These are phyloP conservation scores for Rhagoletis zephyria DNA, from an alignment of 1,140 invertebrate species.

Conservation along the genomic window DNA sequence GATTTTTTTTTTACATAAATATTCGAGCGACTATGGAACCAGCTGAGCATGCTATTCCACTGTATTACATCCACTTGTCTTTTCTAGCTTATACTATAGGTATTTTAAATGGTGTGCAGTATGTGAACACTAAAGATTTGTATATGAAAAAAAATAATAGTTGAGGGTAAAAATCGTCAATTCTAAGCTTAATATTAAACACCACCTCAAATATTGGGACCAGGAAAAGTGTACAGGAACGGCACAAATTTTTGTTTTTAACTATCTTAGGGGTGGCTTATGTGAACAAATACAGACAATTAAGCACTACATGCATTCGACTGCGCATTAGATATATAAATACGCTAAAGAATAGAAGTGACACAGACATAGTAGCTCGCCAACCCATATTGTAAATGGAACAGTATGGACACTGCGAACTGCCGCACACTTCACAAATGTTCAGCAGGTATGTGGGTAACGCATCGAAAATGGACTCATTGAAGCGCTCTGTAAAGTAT, in stretches of 20 bases:
- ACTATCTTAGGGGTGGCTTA: background rate
- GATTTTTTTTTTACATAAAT: background rate
- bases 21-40: background rate
- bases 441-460: slow-evolving; percentile 90
- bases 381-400: slow-evolving; percentile 86
- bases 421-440: slow-evolving; percentile 98
- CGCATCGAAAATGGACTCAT: slow-evolving; percentile 93
- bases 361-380: slow-evolving; percentile 67
- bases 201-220: background rate
- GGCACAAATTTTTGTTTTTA: background rate
- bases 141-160: background rate
- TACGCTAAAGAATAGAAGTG: slow-evolving; percentile 69
- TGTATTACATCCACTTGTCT: background rate
- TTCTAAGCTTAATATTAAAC: slow-evolving; percentile 4
- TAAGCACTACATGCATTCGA: slow-evolving; percentile 67
- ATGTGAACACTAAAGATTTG: slow-evolving; percentile 1
- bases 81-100: slow-evolving; percentile 31
- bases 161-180: background rate
- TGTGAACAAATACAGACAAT: slow-evolving; percentile 59
- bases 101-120: background rate
- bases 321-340: slow-evolving; percentile 69
- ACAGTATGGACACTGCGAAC: slow-evolving; percentile 97
- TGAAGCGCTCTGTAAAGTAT: slow-evolving; percentile 87
- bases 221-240: background rate
- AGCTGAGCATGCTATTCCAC: slow-evolving; percentile 2